Conservation (phyloP, 2,888 invertebrate genomes). For the Gonocerus acuteangulatus region DNA sequence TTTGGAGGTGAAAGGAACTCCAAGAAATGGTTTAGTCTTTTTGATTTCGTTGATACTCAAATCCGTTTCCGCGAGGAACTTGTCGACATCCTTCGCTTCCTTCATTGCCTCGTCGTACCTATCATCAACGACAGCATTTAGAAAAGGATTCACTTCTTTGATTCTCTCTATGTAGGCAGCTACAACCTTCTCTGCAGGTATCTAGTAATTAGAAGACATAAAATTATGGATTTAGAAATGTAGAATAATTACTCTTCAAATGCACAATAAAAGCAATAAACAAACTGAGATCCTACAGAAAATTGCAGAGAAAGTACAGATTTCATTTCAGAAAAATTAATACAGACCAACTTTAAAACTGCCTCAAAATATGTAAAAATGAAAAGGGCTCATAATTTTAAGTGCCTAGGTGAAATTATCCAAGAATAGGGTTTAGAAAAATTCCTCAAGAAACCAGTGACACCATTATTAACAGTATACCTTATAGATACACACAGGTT, state of each 20-base stretch:
- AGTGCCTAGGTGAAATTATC: too few relatives aligned
- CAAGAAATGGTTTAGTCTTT: constrained; percentile 64
- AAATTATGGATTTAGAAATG: constrained; percentile 28
- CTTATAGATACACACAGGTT: too few relatives aligned
- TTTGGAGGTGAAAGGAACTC: constrained; percentile 88
- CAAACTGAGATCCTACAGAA: neutral
- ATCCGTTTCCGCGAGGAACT: constrained; percentile 52
- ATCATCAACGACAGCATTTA: constrained; percentile 79
- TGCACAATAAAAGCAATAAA: neutral
- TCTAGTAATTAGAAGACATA: constrained; percentile 41
- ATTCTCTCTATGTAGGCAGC: constrained; percentile 68
- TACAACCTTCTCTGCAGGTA: constrained; percentile 64
- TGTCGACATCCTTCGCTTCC: constrained; percentile 69
- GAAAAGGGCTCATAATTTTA: too few relatives aligned
- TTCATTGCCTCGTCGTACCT: constrained; percentile 67
- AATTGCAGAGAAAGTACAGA: too few relatives aligned
- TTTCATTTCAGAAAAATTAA: too few relatives aligned
- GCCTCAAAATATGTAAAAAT: too few relatives aligned
- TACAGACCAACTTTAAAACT: too few relatives aligned
- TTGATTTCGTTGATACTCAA: constrained; percentile 56
- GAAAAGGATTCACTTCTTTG: constrained; percentile 60
- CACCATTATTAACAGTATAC: too few relatives aligned
- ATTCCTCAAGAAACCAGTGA: too few relatives aligned
- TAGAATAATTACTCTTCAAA: neutral
- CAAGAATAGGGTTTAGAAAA: too few relatives aligned